Percentiles rank a stretch among this genome's conserved stretches.
Conservation (phyloP, 2,797 vertebrate species). For the Falco columbarius region DNA sequence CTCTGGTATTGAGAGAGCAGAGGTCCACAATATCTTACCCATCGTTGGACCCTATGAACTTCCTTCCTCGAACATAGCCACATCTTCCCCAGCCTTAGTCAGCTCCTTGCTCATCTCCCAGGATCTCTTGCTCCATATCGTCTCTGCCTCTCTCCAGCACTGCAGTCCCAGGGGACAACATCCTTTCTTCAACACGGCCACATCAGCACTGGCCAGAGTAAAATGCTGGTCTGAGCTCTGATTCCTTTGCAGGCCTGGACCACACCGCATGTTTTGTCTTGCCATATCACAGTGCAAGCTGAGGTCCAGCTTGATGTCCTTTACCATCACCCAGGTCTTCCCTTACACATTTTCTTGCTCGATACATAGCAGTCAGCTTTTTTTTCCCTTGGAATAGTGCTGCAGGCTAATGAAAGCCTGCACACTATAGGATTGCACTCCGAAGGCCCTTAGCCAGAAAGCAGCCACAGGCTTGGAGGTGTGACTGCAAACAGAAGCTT, state of each 20-base stretch:
- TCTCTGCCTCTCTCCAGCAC: neutral
- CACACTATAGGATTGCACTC: neutral
- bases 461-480: neutral
- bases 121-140: neutral
- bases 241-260: neutral
- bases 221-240: neutral
- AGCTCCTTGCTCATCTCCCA: neutral
- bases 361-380: accelerated
- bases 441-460: neutral
- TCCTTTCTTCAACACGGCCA: accelerated
- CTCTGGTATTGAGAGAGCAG: neutral
- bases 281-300: neutral
- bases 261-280: neutral
- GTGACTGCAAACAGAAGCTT: neutral
- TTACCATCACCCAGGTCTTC: neutral
- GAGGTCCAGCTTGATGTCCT: neutral
- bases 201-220: neutral
- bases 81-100: slow-evolving; percentile 43
- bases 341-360: neutral
- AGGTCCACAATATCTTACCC: neutral
- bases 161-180: neutral
- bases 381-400: neutral
- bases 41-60: neutral
- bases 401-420: neutral
- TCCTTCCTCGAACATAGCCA: slow-evolving; percentile 4